Evolutionary conservation across 2,797 vertebrate genomes (phyloP).

Genomic region (Melanotaenia trifasciata): DNA sequence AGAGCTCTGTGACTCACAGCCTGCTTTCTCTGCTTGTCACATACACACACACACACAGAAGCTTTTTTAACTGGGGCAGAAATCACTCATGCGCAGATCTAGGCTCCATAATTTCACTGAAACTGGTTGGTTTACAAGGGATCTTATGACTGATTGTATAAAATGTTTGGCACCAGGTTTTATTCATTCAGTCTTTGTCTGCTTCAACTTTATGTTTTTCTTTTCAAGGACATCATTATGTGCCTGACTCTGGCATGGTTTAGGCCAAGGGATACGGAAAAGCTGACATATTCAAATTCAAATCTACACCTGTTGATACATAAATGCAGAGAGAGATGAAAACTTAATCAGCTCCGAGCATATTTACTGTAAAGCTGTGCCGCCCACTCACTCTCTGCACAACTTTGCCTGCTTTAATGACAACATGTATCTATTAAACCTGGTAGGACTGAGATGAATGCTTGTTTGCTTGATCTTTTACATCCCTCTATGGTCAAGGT

Average conservation of each 20-base stretch:
- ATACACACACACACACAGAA: constrained; percentile 3
- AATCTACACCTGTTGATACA: constrained; percentile 15
- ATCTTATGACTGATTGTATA: constrained; percentile 16
- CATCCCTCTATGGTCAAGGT: constrained; percentile 1
- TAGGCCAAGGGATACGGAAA: neutral
- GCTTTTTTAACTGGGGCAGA: constrained; percentile 4
- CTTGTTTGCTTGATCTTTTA: constrained; percentile 14
- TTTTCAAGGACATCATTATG: constrained; percentile 4
- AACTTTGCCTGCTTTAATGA: constrained; percentile 5
- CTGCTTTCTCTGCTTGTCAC: constrained; percentile 27
- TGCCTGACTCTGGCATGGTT: neutral
- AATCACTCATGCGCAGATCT: constrained; percentile 22
- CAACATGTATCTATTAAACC: neutral
- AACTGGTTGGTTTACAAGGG: constrained; percentile 4
- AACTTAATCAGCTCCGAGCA: neutral
- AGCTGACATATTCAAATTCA: constrained; percentile 7
- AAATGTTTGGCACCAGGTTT: constrained; percentile 5
- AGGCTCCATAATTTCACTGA: constrained; percentile 10
- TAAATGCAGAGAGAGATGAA: constrained; percentile 1
- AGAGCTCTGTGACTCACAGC: constrained; percentile 35
- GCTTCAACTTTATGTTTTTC: neutral
- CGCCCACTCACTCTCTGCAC: constrained; percentile 14
- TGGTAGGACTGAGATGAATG: neutral
- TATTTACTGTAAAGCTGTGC: neutral
- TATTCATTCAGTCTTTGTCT: constrained; percentile 9